Evolutionary conservation across 2,888 invertebrate genomes (phyloP), one percentile per base, ranked within the genome.

Genomic region (Stenotaenia linearis): DNA sequence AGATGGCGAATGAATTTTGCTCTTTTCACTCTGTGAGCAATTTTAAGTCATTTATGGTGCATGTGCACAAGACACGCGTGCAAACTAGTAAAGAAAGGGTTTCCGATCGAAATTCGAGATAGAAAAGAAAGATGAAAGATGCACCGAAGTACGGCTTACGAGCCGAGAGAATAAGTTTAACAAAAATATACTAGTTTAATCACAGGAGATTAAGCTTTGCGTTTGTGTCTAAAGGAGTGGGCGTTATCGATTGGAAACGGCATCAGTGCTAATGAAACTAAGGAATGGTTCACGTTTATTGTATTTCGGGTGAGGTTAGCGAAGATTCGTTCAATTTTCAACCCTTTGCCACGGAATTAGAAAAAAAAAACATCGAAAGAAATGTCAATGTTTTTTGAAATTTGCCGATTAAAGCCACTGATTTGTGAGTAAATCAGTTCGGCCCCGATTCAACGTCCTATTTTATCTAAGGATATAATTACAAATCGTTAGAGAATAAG

Each of bases 1-100:
- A 69, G 69, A 69, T 69, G 69, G 69, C 69, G 69, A 69, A 69
- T 69, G 69, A 69, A 69, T 69, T 69, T 69, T 69, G 69, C 69
- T 69, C 69, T 69, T 69, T 69, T 69, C 69, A 69, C 69, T 69
- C 69, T 23, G 25, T 10, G 25, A 69, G 45, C 18, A 45, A 69
- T 69, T 69, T 69, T 28, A 69, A 69, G 25, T 69, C 69, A 69
- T 69, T 69, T 69, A 10, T 10, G 28, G 25, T 28, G 50, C 50
- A 50, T 69, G 69, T 28, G 28, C 28, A 69, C 28, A 12, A 69
- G 25, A 15, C 69, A 69, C 69, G 28, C 25, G 69, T 28, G 28
- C 69, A 25, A 12, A 69, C 69, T 28, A n/a, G 69, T 25, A 3
- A 28, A 12, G 69, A 69, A 69, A 69, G 69, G 69, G 28, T 1